Evolutionary conservation across 2,113 vertebrate species (phyloP).

Genomic region (Chaetops frenatus): DNA sequence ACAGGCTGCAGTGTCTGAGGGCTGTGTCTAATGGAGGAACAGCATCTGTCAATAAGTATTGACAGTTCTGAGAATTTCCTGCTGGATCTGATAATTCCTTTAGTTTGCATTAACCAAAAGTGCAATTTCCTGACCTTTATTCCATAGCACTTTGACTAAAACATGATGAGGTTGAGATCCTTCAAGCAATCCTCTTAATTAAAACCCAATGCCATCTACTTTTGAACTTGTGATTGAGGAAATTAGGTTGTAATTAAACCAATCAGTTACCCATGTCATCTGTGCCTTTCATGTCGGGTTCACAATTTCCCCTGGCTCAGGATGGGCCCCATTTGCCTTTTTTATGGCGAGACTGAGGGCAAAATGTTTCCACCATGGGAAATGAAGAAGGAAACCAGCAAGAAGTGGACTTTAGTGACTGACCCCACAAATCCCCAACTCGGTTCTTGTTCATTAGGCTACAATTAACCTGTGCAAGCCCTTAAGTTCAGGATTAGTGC

Average conservation of each 20-base stretch:
- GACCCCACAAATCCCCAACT: neutral
- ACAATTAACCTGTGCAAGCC: neutral
- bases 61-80: neutral
- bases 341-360: neutral
- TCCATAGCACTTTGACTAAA: neutral
- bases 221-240: constrained; percentile 29
- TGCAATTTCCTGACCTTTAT: constrained; percentile 17
- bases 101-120: neutral
- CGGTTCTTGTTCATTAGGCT: neutral
- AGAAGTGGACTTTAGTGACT: neutral
- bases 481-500: neutral
- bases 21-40: neutral
- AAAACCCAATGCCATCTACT: constrained; percentile 24
- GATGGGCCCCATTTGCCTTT: neutral
- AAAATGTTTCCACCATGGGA: neutral
- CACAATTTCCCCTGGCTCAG: neutral
- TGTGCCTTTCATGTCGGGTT: neutral
- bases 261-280: constrained; percentile 1
- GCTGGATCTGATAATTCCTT: constrained; percentile 15
- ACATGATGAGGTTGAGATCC: constrained; percentile 4
- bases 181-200: constrained; percentile 32
- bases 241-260: constrained; percentile 48
- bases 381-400: neutral
- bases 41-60: neutral
- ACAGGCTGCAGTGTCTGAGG: neutral